phyloP scores from a whole-genome alignment of 2,888 invertebrate species.

The Cryptocephalus primarius region DNA sequence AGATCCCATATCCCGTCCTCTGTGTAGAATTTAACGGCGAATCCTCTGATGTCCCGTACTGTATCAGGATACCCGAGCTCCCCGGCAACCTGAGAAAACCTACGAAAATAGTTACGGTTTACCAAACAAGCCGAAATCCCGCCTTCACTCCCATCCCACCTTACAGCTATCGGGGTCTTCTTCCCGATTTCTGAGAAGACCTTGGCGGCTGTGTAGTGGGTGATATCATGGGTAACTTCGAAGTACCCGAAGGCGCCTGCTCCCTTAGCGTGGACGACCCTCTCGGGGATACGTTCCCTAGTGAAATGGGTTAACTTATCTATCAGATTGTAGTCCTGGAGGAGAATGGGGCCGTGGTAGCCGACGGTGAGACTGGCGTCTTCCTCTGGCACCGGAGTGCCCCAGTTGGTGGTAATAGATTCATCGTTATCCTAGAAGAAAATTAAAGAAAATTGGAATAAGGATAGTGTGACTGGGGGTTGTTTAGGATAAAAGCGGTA shows the following conservation, averaged over 20 bases:
- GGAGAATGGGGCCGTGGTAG: constrained; percentile 70
- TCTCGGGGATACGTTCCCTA: constrained; percentile 88
- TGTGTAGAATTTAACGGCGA: constrained; percentile 88
- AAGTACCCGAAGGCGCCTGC: constrained; percentile 81
- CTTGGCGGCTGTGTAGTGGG: constrained; percentile 66
- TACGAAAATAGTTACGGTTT: constrained; percentile 2
- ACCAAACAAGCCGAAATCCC: no score
- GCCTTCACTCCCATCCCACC: constrained; percentile 31
- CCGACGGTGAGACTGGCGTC: constrained; percentile 74
- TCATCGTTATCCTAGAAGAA: constrained; percentile 44
- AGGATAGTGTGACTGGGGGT: no score
- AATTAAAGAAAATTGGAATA: not conserved
- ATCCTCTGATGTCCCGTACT: constrained; percentile 82
- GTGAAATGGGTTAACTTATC: constrained; percentile 78
- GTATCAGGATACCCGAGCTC: constrained; percentile 88
- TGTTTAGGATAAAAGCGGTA: no score
- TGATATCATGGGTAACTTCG: constrained; percentile 79
- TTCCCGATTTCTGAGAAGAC: constrained; percentile 70
- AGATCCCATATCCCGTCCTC: constrained; percentile 90
- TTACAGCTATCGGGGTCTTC: constrained; percentile 63
- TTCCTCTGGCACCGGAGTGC: constrained; percentile 71
- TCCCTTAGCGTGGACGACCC: constrained; percentile 94
- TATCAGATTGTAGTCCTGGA: constrained; percentile 72
- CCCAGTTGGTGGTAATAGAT: constrained; percentile 66
- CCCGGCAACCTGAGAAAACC: constrained; percentile 76